phyloP scores from a whole-genome alignment of 2,113 vertebrate genomes.

The rabbit (Oryctolagus cuniculus) region DNA sequence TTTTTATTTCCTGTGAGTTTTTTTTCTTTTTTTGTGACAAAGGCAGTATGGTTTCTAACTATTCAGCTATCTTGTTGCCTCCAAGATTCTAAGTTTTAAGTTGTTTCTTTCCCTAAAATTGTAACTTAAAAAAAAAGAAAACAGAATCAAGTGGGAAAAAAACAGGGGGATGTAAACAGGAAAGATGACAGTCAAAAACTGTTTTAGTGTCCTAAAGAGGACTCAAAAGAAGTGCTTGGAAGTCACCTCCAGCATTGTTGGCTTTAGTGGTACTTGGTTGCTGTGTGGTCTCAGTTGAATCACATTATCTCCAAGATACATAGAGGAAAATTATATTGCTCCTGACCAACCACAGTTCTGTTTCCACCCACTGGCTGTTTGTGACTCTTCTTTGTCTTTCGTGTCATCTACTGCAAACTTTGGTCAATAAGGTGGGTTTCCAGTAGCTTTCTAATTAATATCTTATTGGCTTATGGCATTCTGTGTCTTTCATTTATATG shows the following conservation, averaged over 20 bases:
- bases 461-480: neutral
- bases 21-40: too few species aligned
- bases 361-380: neutral
- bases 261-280: neutral
- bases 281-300: neutral
- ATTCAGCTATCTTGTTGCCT: too few species aligned
- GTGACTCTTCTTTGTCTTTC: neutral
- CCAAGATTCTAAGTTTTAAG: neutral
- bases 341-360: neutral
- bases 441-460: neutral
- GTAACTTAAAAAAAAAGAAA: neutral
- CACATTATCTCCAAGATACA: neutral
- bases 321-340: neutral
- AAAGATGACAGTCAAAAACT: neutral
- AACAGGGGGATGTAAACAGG: neutral
- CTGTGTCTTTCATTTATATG: neutral
- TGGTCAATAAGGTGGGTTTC: neutral
- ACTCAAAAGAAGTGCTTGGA: neutral
- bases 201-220: neutral
- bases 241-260: neutral
- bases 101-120: neutral
- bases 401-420: neutral
- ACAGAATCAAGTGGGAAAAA: neutral
- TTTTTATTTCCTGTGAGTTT: too few species aligned
- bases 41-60: too few species aligned